These are phyloP conservation scores for Plecturocebus donacophilus DNA, from an alignment of 2,113 vertebrate species.

Conservation along the genomic window DNA sequence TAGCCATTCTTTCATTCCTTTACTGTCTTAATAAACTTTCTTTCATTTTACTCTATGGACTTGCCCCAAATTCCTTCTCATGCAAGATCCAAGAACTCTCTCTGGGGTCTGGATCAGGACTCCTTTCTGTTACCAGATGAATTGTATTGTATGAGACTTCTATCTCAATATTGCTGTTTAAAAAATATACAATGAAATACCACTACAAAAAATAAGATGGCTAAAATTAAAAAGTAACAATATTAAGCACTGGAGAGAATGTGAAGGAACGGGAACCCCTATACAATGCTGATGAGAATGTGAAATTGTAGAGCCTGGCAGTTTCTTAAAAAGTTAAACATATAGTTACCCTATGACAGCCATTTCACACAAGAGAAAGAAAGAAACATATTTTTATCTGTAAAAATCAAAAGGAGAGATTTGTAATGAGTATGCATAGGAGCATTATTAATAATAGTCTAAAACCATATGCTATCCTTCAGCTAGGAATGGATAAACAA, in stretches of 20 bases:
- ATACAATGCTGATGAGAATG: background rate
- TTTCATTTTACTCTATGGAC: too few species aligned
- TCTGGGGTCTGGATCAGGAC: too few species aligned
- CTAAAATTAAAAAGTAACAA: constrained; percentile 7
- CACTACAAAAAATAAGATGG: constrained; percentile 8
- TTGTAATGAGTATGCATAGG: background rate
- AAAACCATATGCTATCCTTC: background rate
- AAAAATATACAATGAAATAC: constrained; percentile 2
- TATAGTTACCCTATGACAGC: background rate
- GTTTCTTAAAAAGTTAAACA: constrained; percentile 32
- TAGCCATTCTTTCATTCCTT: too few species aligned
- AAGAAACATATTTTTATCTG: constrained; percentile 3
- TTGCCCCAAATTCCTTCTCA: too few species aligned
- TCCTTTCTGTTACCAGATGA: background rate
- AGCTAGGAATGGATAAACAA: background rate
- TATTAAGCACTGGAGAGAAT: background rate
- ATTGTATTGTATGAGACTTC: background rate
- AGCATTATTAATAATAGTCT: background rate
- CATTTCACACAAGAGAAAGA: background rate
- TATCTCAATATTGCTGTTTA: background rate
- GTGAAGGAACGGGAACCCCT: background rate
- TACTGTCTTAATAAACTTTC: too few species aligned
- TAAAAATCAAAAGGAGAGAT: background rate
- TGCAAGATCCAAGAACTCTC: too few species aligned
- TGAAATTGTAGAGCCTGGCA: background rate